Conservation (phyloP, 2,888 invertebrate species). For the Drosophila prolongata region DNA sequence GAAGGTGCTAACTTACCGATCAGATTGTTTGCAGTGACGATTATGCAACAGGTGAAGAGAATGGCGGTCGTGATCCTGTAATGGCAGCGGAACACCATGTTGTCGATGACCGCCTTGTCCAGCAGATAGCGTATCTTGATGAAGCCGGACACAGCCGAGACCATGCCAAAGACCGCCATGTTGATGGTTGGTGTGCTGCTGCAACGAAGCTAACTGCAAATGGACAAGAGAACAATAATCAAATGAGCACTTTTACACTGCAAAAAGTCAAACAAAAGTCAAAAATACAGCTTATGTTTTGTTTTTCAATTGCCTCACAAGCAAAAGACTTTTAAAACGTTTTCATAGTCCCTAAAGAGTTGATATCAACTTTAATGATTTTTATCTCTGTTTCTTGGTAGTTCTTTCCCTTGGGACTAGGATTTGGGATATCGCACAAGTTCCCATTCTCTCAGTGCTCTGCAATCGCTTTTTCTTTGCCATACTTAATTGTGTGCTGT, state of each 20-base stretch:
- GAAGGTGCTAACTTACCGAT: slow-evolving; percentile 88
- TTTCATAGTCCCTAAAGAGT: too few species aligned
- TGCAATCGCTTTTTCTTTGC: background rate
- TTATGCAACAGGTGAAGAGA: slow-evolving; percentile 93
- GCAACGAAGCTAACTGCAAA: slow-evolving; percentile 57
- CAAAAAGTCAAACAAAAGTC: slow-evolving; percentile 3
- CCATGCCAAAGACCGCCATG: slow-evolving; percentile 93
- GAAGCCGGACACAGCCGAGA: slow-evolving; percentile 95
- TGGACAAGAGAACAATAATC: slow-evolving; percentile 16
- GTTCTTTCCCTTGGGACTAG: background rate
- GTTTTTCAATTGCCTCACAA: too few species aligned
- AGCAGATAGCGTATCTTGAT: slow-evolving; percentile 94
- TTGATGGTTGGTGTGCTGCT: slow-evolving; percentile 56
- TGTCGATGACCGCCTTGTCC: slow-evolving; percentile 95
- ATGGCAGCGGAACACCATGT: slow-evolving; percentile 95
- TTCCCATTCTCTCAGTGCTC: slow-evolving; percentile 14
- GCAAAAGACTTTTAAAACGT: too few species aligned
- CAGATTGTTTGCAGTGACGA: slow-evolving; percentile 94
- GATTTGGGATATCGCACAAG: background rate
- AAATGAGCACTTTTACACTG: slow-evolving; percentile 33
- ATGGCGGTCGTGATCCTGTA: slow-evolving; percentile 95
- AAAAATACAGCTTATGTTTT: too few species aligned
- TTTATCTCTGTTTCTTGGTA: too few species aligned
- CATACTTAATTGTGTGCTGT: slow-evolving; percentile 20
- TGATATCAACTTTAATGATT: too few species aligned